Evolutionary conservation across 2,113 vertebrate genomes (phyloP).

Genomic region (Xerus inauris): DNA sequence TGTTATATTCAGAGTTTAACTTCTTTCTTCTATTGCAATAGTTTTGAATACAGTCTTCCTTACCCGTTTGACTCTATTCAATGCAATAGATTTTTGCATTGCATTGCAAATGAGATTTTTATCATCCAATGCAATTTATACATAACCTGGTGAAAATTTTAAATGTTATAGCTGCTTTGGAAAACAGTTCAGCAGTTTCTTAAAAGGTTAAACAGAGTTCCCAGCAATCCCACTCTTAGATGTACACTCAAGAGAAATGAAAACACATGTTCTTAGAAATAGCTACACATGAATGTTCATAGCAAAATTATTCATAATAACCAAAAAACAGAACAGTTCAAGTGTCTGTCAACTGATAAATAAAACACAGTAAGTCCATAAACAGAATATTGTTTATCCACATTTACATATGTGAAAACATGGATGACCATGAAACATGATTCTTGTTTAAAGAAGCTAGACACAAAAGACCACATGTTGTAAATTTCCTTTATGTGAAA

Average conservation of each 20-base stretch:
- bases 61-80: background rate
- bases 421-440: background rate
- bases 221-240: background rate
- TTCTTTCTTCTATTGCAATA: background rate
- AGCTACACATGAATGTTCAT: background rate
- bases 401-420: background rate
- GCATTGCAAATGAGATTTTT: background rate
- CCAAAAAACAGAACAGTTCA: background rate
- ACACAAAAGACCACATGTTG: background rate
- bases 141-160: background rate
- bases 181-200: background rate
- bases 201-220: background rate
- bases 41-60: background rate
- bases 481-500: background rate
- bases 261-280: background rate
- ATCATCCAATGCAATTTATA: background rate
- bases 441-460: background rate
- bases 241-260: background rate
- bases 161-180: background rate
- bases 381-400: background rate
- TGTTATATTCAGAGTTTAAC: background rate
- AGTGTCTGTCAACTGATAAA: background rate
- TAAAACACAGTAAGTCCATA: background rate
- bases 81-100: background rate
- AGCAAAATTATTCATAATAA: background rate